Evolutionary conservation across 2,888 invertebrate species (phyloP).

Genomic region (Lasioglossum lativentre): DNA sequence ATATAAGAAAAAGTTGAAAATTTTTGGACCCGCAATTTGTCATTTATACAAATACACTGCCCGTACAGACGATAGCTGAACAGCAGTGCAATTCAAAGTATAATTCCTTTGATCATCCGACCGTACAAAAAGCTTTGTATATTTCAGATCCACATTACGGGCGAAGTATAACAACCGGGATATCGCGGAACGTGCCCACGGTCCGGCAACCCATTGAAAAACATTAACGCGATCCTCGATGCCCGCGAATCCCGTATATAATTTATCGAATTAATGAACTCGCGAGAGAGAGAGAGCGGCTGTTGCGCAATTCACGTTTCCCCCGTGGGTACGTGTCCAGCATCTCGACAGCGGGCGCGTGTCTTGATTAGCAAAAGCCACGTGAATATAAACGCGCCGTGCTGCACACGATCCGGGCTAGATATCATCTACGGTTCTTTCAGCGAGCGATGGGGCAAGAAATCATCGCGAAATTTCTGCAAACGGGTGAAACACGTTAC

Average conservation of each 20-base stretch:
- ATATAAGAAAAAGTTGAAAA: too few species aligned
- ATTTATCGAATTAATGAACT: slow-evolving; percentile 57
- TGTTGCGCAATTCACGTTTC: slow-evolving; percentile 55
- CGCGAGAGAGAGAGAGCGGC: slow-evolving; percentile 5
- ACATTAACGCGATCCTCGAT: neutral
- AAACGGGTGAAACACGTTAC: slow-evolving; percentile 17
- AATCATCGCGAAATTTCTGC: slow-evolving; percentile 45
- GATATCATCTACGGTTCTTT: slow-evolving; percentile 48
- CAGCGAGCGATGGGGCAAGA: slow-evolving; percentile 10
- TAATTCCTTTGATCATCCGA: neutral
- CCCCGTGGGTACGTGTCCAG: slow-evolving; percentile 51
- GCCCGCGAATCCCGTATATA: neutral
- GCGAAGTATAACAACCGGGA: neutral
- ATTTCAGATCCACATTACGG: neutral
- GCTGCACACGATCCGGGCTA: slow-evolving; percentile 16
- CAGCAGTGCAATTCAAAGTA: neutral
- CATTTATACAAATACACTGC: neutral
- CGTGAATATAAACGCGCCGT: slow-evolving; percentile 39
- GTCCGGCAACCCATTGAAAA: neutral
- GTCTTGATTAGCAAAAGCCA: slow-evolving; percentile 68
- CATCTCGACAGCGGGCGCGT: slow-evolving; percentile 41
- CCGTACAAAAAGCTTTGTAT: neutral
- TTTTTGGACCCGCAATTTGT: neutral
- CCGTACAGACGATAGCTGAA: neutral
- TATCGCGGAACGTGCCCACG: neutral